Evolutionary conservation across 2,113 vertebrate species (phyloP), one percentile per base, ranked within the genome.

Genomic region (Ictidomys tridecemlineatus): DNA sequence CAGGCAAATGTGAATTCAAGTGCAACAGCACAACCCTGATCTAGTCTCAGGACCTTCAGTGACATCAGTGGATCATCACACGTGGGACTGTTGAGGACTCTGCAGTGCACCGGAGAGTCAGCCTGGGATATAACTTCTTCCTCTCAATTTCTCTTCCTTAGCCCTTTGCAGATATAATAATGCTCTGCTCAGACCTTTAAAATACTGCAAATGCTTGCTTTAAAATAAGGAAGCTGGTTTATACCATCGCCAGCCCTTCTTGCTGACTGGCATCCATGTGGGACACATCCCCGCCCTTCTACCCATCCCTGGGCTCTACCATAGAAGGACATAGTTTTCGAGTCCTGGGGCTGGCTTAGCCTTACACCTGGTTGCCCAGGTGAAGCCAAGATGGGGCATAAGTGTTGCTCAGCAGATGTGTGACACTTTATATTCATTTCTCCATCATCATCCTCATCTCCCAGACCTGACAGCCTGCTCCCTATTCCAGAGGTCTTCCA

Each of bases 401-500:
- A 22, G 24, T 22, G 39, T 39, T 22, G 4, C 22, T 45, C 14
- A 28, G 28, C 8, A 3, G 14, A 4, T 10, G 3, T 13, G 32
- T 51, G 61, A 86, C 34, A 22, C 28, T 42, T 45, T 67, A 37
- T 26, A 45, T 17, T 32, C 12, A 45, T 18, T 34, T 48, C 53
- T 39, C 26, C 58, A 32, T 24, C 30, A 8, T 56, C 14, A 30
- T 32, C 58, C 37, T 56, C 30, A 32, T 30, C 37, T 37, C 48
- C 37, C 48, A 70, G 45, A 56, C 32, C 18, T 58, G 20, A 32
- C 61, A n/a, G 42, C 34, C 22, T 20, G 18, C 12, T 51, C 70
- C 34, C 12, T 1, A 13, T 12, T 37, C 48, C 0, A 2, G 63
- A 82, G 39, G 18, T 0, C 1, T 45, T 39, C 42, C 37, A 34